These are phyloP conservation scores for Vulpes lagopus DNA, from an alignment of 2,113 vertebrate species.

Conservation along the genomic window DNA sequence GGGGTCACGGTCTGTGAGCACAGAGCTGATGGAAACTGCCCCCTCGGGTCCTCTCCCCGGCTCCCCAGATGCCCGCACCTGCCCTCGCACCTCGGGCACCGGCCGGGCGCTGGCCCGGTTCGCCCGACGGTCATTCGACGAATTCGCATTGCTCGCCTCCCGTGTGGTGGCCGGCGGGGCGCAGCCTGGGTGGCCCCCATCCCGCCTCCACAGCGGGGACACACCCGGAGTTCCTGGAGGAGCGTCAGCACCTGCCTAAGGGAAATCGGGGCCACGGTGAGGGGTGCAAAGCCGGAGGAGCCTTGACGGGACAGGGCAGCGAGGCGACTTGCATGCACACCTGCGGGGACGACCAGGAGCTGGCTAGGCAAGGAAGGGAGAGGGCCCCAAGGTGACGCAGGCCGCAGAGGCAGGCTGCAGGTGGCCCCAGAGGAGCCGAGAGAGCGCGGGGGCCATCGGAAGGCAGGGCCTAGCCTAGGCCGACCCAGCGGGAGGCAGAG, in stretches of 20 bases:
- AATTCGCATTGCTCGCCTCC: not conserved
- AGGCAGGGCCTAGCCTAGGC: not conserved
- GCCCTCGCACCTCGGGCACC: too few relatives aligned
- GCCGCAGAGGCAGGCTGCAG: not conserved
- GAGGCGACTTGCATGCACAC: not conserved
- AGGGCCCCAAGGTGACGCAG: not conserved
- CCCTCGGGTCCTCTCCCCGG: not conserved
- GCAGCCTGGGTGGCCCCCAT: not conserved
- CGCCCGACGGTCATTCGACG: not conserved
- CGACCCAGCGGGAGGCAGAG: not conserved
- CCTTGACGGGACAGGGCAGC: not conserved
- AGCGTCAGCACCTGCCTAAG: not conserved
- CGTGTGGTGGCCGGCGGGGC: not conserved
- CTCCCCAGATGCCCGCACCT: not conserved
- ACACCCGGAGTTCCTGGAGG: not conserved
- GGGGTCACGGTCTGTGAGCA: not conserved
- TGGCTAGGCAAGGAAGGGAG: not conserved
- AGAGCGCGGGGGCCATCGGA: not conserved
- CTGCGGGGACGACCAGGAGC: too few relatives aligned
- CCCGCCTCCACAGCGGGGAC: not conserved
- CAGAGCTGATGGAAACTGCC: not conserved
- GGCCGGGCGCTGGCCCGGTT: too few relatives aligned
- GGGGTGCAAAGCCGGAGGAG: accelerated
- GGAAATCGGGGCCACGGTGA: not conserved
- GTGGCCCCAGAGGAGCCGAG: not conserved